These are phyloP conservation scores for Germaria angustata DNA, from an alignment of 2,888 invertebrate species.

Conservation along the genomic window DNA sequence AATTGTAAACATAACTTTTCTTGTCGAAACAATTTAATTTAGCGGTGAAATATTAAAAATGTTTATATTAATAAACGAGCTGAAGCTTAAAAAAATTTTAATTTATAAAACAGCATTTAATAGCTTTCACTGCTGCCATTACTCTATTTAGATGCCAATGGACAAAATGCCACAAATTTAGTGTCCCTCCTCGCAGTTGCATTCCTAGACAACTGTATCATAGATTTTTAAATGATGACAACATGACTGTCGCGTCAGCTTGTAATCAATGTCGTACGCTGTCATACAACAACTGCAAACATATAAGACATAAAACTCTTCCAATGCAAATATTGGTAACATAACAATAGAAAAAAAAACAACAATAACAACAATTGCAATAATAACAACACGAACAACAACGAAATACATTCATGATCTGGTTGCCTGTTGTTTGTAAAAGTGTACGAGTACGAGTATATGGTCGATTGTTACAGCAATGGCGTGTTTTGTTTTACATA, in stretches of 20 bases:
- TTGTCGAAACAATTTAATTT: too few species aligned
- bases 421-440: neutral
- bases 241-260: conserved; percentile 61
- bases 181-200: neutral
- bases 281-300: conserved; percentile 50
- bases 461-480: conserved; percentile 47
- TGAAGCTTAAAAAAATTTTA: too few species aligned
- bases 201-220: neutral
- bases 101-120: too few species aligned
- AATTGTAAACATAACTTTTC: too few species aligned
- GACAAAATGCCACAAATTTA: too few species aligned
- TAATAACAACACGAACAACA: neutral
- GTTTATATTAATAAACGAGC: too few species aligned
- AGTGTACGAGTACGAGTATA: conserved; percentile 22
- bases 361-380: neutral
- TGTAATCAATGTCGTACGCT: conserved; percentile 56
- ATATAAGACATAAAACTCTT: conserved; percentile 60
- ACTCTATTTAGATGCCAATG: neutral
- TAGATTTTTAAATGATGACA: conserved; percentile 41
- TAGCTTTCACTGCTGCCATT: too few species aligned
- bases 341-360: conserved; percentile 34
- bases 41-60: too few species aligned
- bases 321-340: conserved; percentile 59
- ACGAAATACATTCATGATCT: conserved; percentile 26
- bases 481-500: conserved; percentile 40